Percentiles rank a stretch among this genome's conserved stretches.
Conservation (phyloP, 30 jellyfish, hydroid and myxozoan genomes). For the Sanderia malayensis region DNA sequence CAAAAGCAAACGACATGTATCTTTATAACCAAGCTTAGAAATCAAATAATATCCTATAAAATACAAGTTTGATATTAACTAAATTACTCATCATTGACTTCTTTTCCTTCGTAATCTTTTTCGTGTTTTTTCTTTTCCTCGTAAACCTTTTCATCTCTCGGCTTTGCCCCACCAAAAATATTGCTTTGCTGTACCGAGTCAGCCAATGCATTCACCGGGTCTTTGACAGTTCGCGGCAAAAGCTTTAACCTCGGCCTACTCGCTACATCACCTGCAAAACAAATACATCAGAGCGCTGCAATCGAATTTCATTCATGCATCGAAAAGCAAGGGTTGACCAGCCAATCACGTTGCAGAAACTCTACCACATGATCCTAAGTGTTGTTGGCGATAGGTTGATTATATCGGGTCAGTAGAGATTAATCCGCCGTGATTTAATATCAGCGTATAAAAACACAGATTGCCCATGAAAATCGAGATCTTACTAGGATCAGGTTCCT, state of each 20-base stretch:
- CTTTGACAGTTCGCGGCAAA: slow-evolving; percentile 80
- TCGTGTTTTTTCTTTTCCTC: slow-evolving; percentile 68
- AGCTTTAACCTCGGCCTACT: slow-evolving; percentile 88
- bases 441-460: no score
- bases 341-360: slow-evolving; percentile 8
- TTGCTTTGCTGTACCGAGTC: slow-evolving; percentile 63
- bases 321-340: not conserved
- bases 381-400: not conserved
- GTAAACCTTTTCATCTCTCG: slow-evolving; percentile 90
- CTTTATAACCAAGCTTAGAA: no score
- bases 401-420: not conserved
- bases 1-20: no score
- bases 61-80: no score
- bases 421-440: not conserved
- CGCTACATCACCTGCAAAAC: slow-evolving; percentile 64
- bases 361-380: not conserved
- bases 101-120: slow-evolving; percentile 32
- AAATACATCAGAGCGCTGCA: no score
- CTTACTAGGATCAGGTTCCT: slow-evolving; percentile 82
- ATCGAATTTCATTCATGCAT: not conserved
- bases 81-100: slow-evolving; percentile 29
- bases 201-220: slow-evolving; percentile 82
- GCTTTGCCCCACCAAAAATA: slow-evolving; percentile 98
- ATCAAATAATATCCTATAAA: no score
- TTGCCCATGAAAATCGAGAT: no score